A percentile compares a stretch with the other conserved stretches of the same genome.
Evolutionary conservation across 2,113 vertebrate species (phyloP).

Genomic region (Oceanodroma tethys): DNA sequence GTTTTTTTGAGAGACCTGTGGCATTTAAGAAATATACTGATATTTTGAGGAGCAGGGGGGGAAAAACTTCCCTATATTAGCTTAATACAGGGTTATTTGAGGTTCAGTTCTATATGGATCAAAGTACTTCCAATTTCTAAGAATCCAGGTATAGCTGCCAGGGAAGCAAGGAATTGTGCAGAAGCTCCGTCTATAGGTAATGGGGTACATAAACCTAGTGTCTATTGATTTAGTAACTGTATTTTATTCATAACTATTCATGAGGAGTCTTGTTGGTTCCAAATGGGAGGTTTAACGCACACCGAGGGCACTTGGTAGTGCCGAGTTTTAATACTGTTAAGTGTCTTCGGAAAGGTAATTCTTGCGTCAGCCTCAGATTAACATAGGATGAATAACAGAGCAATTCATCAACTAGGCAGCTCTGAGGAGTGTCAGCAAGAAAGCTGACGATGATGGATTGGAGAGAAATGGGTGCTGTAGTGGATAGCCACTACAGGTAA

Average conservation of each 20-base stretch:
- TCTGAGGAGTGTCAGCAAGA: constrained; percentile 56
- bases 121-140: not conserved
- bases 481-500: not conserved
- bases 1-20: not conserved
- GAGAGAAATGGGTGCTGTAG: not conserved
- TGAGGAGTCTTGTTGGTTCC: constrained; percentile 45
- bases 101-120: not conserved
- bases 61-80: not conserved
- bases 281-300: constrained; percentile 53
- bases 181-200: constrained; percentile 13
- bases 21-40: not conserved
- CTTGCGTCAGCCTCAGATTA: constrained; percentile 39
- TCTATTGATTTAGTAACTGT: constrained; percentile 48
- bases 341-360: constrained; percentile 31
- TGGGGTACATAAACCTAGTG: not conserved
- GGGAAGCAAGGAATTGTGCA: not conserved
- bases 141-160: not conserved
- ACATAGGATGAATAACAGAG: constrained; percentile 56
- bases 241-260: constrained; percentile 52
- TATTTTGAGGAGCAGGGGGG: not conserved
- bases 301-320: constrained; percentile 22
- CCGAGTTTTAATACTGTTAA: constrained; percentile 53
- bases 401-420: constrained; percentile 53
- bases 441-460: constrained; percentile 47
- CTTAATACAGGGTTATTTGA: not conserved